Conservation (phyloP, 2,888 invertebrate species). For the Eledone cirrhosa region DNA sequence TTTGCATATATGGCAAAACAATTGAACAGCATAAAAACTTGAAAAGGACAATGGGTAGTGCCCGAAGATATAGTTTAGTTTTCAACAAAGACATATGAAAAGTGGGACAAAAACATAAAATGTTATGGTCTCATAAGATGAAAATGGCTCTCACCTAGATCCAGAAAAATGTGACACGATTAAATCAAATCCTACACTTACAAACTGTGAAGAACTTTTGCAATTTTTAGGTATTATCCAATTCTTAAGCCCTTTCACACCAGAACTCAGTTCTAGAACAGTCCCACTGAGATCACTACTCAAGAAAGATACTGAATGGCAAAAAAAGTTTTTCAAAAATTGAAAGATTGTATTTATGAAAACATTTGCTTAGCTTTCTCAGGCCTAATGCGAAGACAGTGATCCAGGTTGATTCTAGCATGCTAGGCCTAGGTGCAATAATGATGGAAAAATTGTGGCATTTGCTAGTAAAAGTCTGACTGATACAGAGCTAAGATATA, state of each 20-base stretch:
- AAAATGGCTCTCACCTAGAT: background rate
- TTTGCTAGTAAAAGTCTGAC: too few relatives aligned
- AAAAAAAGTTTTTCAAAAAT: background rate
- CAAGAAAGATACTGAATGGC: background rate
- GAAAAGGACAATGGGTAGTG: background rate
- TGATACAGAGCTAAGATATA: too few relatives aligned
- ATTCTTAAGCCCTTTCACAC: background rate
- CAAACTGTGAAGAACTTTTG: background rate
- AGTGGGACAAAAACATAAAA: background rate
- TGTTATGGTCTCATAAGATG: too few relatives aligned
- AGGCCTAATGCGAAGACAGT: too few relatives aligned
- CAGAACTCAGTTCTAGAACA: slow-evolving; percentile 2
- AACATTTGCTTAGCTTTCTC: too few relatives aligned
- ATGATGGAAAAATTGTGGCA: too few relatives aligned
- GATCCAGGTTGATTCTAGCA: too few relatives aligned
- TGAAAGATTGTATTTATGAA: too few relatives aligned
- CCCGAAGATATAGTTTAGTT: too few relatives aligned
- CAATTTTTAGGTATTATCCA: too few relatives aligned
- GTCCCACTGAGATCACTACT: background rate
- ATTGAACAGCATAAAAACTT: background rate
- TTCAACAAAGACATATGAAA: too few relatives aligned
- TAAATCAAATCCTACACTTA: background rate
- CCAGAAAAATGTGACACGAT: background rate
- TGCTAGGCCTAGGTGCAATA: too few relatives aligned
- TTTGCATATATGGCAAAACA: background rate